Percentiles rank a stretch among this genome's conserved stretches.
Conservation (phyloP, 2,888 invertebrate species). For the Abrostola tripartita region DNA sequence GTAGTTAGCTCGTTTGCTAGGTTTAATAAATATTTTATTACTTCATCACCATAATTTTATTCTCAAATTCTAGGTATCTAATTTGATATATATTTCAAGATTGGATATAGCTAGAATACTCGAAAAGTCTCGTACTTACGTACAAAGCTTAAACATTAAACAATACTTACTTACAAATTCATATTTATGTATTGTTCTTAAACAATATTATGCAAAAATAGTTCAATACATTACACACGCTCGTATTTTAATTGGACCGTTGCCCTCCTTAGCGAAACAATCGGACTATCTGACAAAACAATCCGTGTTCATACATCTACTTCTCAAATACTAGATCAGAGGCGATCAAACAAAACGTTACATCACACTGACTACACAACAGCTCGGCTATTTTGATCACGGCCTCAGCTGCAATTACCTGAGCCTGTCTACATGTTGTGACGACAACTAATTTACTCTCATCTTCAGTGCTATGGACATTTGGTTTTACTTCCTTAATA, state of each 20-base stretch:
- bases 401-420: constrained; percentile 55
- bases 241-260: constrained; percentile 28
- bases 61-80: neutral
- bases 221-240: constrained; percentile 15
- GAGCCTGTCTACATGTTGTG: constrained; percentile 45
- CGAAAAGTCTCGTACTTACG: too few species aligned
- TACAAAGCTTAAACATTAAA: too few species aligned
- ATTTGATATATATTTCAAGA: neutral
- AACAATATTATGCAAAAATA: too few species aligned
- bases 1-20: neutral
- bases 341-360: constrained; percentile 52
- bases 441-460: constrained; percentile 52
- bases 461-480: constrained; percentile 24
- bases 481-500: constrained; percentile 35
- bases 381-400: constrained; percentile 54
- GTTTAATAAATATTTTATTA: neutral
- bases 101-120: too few species aligned
- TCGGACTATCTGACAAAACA: constrained; percentile 32
- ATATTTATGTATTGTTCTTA: too few species aligned
- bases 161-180: too few species aligned
- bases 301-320: constrained; percentile 35
- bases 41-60: too few species aligned
- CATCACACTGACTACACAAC: constrained; percentile 45
- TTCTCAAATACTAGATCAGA: constrained; percentile 47
- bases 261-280: constrained; percentile 38